These are phyloP conservation scores for Rotaria sp. DNA, from an alignment of 2,888 invertebrate genomes.

Conservation along the genomic window DNA sequence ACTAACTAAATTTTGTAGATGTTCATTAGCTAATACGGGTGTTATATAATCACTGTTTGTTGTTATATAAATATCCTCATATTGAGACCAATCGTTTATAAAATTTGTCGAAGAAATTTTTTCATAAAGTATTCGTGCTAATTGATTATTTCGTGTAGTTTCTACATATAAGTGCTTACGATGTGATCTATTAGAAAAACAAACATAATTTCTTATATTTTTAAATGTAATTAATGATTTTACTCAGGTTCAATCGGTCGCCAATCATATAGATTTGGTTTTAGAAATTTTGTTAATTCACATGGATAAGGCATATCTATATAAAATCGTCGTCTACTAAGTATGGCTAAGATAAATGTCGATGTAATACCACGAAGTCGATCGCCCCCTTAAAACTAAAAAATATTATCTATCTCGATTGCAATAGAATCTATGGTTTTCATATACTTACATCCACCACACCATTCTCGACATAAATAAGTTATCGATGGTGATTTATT, in stretches of 20 bases:
- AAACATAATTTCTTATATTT: background rate
- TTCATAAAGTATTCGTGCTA: background rate
- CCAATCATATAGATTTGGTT: slow-evolving; percentile 24
- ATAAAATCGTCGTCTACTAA: background rate
- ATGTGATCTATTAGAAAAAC: background rate
- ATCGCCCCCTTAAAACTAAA: slow-evolving; percentile 22
- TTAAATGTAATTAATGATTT: background rate
- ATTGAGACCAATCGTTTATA: background rate
- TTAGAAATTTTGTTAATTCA: slow-evolving; percentile 5
- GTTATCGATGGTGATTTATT: background rate
- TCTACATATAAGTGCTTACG: background rate
- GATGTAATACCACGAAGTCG: slow-evolving; percentile 25
- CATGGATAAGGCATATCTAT: slow-evolving; percentile 17
- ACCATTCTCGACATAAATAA: background rate
- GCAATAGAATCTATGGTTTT: background rate
- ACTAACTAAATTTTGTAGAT: background rate
- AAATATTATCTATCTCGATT: background rate
- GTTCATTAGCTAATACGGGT: background rate
- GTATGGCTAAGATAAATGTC: background rate
- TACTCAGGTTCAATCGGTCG: background rate
- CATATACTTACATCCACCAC: background rate
- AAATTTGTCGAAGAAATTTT: background rate
- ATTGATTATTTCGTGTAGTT: background rate
- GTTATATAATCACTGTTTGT: slow-evolving; percentile 11
- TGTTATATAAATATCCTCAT: slow-evolving; percentile 9